Evolutionary conservation across 2,888 invertebrate genomes (phyloP).

Genomic region (Drymonia ruficornis): DNA sequence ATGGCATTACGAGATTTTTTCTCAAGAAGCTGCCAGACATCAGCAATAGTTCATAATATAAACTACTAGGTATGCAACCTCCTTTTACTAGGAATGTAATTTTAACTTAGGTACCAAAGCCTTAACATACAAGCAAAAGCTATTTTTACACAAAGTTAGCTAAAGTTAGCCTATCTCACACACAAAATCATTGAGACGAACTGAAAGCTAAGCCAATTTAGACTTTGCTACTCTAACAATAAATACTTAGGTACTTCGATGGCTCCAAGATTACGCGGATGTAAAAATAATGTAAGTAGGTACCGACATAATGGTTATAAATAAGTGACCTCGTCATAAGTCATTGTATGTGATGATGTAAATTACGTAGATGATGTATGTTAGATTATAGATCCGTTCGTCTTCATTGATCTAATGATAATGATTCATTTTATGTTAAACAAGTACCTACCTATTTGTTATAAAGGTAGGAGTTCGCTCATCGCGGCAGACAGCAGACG

Average conservation of each 20-base stretch:
- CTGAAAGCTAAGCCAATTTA: neutral
- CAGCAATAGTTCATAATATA: too few species aligned
- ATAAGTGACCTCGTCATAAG: conserved; percentile 20
- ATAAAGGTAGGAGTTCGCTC: too few species aligned
- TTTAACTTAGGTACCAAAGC: too few species aligned
- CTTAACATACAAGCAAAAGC: too few species aligned
- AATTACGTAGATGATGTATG: neutral
- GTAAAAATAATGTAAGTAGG: conserved; percentile 3
- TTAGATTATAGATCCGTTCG: neutral
- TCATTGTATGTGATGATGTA: conserved; percentile 14
- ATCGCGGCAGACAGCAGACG: too few species aligned
- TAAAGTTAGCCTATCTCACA: too few species aligned
- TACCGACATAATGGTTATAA: conserved; percentile 9
- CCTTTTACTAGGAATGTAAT: too few species aligned
- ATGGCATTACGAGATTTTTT: too few species aligned
- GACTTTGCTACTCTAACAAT: neutral
- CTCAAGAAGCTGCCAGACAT: too few species aligned
- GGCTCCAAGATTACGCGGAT: conserved; percentile 15
- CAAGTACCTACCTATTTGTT: neutral
- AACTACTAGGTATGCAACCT: too few species aligned
- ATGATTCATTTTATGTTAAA: conserved; percentile 7
- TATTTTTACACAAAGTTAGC: too few species aligned
- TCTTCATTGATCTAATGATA: conserved; percentile 4
- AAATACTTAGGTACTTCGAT: conserved; percentile 5
- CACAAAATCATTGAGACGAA: too few species aligned